Evolutionary conservation across 2,797 vertebrate genomes (phyloP).

Genomic region (Champsocephalus gunnari): DNA sequence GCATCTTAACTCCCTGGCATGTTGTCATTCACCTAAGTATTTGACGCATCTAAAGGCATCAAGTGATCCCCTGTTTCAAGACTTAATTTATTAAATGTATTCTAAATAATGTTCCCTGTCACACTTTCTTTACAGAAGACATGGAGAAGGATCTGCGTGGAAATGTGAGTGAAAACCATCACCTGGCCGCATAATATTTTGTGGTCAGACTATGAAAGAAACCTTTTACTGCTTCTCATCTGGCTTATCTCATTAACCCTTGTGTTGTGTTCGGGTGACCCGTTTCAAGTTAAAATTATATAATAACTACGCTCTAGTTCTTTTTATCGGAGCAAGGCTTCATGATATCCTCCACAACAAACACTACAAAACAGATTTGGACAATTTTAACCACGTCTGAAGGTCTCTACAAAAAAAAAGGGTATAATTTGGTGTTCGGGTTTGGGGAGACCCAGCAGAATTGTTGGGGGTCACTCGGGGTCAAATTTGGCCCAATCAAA

Average conservation of each 20-base stretch:
- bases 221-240: conserved; percentile 42
- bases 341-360: too few species aligned
- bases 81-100: not conserved
- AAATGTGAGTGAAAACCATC: conserved; percentile 78
- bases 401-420: too few species aligned
- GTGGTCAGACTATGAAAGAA: conserved; percentile 3
- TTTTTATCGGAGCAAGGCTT: too few species aligned
- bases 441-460: too few species aligned
- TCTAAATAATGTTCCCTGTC: not conserved
- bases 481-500: too few species aligned
- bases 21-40: not conserved
- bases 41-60: not conserved
- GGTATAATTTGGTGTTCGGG: too few species aligned
- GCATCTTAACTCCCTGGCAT: conserved; percentile 21
- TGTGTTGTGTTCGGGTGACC: too few species aligned
- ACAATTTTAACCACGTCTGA: too few species aligned
- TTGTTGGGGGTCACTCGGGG: too few species aligned
- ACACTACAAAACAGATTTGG: too few species aligned
- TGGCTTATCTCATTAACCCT: conserved; percentile 25
- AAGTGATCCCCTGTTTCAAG: not conserved
- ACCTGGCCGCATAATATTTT: not conserved
- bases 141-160: conserved; percentile 57
- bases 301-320: too few species aligned
- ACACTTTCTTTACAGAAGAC: conserved; percentile 67
- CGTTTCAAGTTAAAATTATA: too few species aligned